These are phyloP conservation scores for Urocyon cinereoargenteus DNA, from an alignment of 2,797 vertebrate genomes.

Conservation along the genomic window DNA sequence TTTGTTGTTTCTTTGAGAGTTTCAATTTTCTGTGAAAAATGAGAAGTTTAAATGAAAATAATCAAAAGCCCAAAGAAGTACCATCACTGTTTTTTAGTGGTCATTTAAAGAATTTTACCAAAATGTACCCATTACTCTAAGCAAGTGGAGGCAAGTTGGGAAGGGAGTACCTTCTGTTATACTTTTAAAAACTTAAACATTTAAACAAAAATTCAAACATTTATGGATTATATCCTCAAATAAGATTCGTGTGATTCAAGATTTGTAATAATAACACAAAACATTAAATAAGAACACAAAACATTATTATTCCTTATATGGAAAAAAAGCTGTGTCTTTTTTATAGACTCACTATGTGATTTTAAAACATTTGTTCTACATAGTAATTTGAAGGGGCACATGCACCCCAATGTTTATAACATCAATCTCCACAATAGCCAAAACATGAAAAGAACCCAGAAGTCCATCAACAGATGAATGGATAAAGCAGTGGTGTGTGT, in stretches of 20 bases:
- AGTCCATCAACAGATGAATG: neutral
- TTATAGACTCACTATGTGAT: neutral
- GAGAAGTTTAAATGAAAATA: slow-evolving; percentile 76
- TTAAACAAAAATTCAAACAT: slow-evolving; percentile 51
- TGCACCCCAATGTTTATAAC: neutral
- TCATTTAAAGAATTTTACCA: slow-evolving; percentile 54
- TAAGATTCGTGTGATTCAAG: slow-evolving; percentile 53
- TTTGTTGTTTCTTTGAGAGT: slow-evolving; percentile 98
- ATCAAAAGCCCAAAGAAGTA: slow-evolving; percentile 63
- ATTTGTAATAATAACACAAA: slow-evolving; percentile 39
- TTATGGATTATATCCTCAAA: neutral
- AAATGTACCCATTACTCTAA: slow-evolving; percentile 50
- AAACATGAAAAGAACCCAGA: neutral
- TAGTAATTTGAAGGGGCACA: neutral
- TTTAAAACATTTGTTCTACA: neutral
- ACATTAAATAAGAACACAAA: slow-evolving; percentile 57
- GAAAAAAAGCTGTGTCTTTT: slow-evolving; percentile 53
- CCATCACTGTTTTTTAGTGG: neutral
- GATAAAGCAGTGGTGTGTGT: neutral
- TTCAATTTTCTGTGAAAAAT: slow-evolving; percentile 95
- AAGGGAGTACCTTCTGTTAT: slow-evolving; percentile 28
- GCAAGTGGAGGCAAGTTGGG: neutral
- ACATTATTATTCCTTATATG: slow-evolving; percentile 51
- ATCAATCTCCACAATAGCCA: neutral
- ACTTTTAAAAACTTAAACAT: slow-evolving; percentile 32